A percentile compares a stretch with the other conserved stretches of the same genome.
Evolutionary conservation across 1,140 invertebrate genomes (phyloP).

Genomic region (Epicauta chinensis): DNA sequence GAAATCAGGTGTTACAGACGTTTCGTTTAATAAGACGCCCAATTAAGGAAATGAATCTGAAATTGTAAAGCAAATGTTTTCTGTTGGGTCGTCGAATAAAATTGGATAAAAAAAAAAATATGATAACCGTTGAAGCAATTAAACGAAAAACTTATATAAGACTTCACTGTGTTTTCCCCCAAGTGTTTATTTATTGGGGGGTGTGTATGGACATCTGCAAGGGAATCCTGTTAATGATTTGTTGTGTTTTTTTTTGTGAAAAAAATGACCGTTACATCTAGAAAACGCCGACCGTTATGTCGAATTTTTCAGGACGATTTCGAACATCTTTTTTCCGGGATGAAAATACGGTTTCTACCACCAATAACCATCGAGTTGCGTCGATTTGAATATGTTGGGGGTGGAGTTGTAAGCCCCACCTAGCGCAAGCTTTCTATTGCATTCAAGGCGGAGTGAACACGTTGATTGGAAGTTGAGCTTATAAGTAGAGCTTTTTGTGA

Average conservation of each 20-base stretch:
- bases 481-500: constrained; percentile 10
- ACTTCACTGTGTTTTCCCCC: constrained; percentile 5
- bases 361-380: constrained; percentile 24
- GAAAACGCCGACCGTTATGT: constrained; percentile 29
- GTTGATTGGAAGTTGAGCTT: constrained; percentile 29
- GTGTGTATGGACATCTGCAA: constrained; percentile 29
- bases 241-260: constrained; percentile 1
- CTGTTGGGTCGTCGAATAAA: too few relatives aligned
- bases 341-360: not conserved
- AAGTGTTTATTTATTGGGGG: constrained; percentile 13
- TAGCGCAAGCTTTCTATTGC: constrained; percentile 27
- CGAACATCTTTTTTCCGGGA: constrained; percentile 11
- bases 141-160: constrained; percentile 16
- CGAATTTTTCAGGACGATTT: constrained; percentile 24
- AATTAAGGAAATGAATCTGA: too few relatives aligned
- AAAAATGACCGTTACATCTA: constrained; percentile 3
- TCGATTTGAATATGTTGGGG: constrained; percentile 24
- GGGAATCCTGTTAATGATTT: constrained; percentile 32
- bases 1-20: constrained; percentile 12
- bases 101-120: not conserved
- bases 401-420: constrained; percentile 26
- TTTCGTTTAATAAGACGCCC: too few relatives aligned
- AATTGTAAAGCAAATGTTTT: too few relatives aligned
- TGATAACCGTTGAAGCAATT: constrained; percentile 16
- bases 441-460: constrained; percentile 26